Conservation (phyloP, 2,797 vertebrate species). For the Distichodus sexfasciatus region DNA sequence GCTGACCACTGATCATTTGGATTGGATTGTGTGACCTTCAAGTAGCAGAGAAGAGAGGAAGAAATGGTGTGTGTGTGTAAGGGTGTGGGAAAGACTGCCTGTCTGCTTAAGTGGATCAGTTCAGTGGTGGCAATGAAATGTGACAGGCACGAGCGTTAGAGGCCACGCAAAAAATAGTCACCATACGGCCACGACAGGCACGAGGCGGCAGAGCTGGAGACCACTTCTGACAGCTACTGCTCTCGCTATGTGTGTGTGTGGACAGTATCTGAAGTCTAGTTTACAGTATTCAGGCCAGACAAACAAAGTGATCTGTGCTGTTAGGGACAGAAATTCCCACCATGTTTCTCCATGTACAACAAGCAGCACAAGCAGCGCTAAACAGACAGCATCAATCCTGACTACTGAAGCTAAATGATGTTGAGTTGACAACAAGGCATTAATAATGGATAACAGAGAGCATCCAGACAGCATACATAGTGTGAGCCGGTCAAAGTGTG, state of each 20-base stretch:
- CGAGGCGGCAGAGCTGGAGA: slow-evolving; percentile 61
- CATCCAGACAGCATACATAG: background rate
- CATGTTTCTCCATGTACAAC: too few species aligned
- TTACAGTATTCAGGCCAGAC: slow-evolving; percentile 11
- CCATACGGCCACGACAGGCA: slow-evolving; percentile 62
- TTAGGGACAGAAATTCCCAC: too few species aligned
- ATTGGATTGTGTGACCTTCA: slow-evolving; percentile 20
- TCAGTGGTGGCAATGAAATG: slow-evolving; percentile 59
- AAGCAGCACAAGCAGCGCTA: background rate
- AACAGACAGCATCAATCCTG: background rate
- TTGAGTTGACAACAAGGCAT: background rate
- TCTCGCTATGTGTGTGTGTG: slow-evolving; percentile 47
- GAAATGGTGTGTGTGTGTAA: slow-evolving; percentile 1
- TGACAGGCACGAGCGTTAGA: slow-evolving; percentile 68
- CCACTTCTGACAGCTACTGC: slow-evolving; percentile 61
- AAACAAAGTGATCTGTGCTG: too few species aligned
- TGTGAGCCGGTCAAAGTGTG: background rate
- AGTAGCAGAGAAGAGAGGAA: slow-evolving; percentile 12
- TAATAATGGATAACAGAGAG: background rate
- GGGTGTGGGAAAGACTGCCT: slow-evolving; percentile 5
- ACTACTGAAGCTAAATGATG: background rate
- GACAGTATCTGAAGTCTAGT: background rate
- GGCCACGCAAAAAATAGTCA: slow-evolving; percentile 69
- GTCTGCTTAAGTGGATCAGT: slow-evolving; percentile 62
- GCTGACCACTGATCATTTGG: slow-evolving; percentile 47